Percentiles rank a stretch among this genome's conserved stretches.
Evolutionary conservation across 2,888 invertebrate genomes (phyloP).

Genomic region (Lasioglossum calceatum): DNA sequence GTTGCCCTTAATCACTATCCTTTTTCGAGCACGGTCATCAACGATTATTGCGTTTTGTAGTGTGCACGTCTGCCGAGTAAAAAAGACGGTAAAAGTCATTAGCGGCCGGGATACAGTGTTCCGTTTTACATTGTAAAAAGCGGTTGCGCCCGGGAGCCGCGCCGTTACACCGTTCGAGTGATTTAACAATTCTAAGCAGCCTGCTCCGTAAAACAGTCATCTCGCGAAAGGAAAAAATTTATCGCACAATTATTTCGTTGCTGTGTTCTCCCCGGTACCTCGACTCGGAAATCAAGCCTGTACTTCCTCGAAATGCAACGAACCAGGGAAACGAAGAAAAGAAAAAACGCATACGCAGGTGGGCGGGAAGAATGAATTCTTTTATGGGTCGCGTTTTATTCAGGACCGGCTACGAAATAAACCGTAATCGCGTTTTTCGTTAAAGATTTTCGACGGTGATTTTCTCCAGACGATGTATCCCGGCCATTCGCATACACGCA

Average conservation of each 20-base stretch:
- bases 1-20: slow-evolving; percentile 50
- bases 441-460: neutral
- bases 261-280: neutral
- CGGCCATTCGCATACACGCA: neutral
- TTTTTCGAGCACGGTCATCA: slow-evolving; percentile 44
- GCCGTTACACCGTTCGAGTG: neutral
- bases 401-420: neutral
- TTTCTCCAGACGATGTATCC: neutral
- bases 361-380: neutral
- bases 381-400: slow-evolving; percentile 16
- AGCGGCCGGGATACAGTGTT: slow-evolving; percentile 49
- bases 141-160: neutral
- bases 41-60: slow-evolving; percentile 54
- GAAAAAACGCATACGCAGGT: neutral
- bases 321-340: neutral
- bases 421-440: slow-evolving; percentile 24
- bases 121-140: slow-evolving; percentile 38
- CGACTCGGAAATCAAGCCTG: neutral
- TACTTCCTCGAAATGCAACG: neutral
- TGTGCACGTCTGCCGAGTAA: slow-evolving; percentile 39
- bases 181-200: slow-evolving; percentile 26
- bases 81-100: slow-evolving; percentile 64
- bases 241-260: neutral
- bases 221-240: slow-evolving; percentile 5
- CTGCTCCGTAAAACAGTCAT: neutral